Evolutionary conservation across 2,113 vertebrate species (phyloP), one percentile per base, ranked within the genome.

Genomic region (Ailuropoda melanoleuca): DNA sequence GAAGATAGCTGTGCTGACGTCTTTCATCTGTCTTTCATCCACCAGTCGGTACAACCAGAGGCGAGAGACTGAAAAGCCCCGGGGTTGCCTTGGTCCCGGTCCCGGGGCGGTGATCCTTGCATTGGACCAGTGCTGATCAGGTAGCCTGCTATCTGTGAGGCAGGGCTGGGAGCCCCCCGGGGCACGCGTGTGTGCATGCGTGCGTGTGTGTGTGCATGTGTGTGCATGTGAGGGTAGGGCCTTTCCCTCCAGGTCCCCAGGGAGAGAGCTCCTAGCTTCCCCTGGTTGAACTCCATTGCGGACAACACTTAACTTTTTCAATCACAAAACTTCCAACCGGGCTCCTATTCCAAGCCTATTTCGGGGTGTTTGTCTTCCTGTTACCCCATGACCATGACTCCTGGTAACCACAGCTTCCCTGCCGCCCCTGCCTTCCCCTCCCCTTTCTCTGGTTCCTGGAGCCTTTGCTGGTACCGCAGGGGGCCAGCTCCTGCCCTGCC

Each of bases 21-120:
- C n/a, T n/a, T n/a, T n/a, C n/a, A n/a, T 43, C 43, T 5, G 3
- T 66, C 31, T 34, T 46, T 58, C 39, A 10, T 19, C 4, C 0
- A 24, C 56, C 19, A 4, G 0, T 7, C 0, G 1, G 4, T 70
- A 11, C 60, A 13, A 6, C 5, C 3, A 5, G 8, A 66, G 1
- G 29, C 3, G 12, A 46, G 48, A 82, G n/a, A 29, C 13, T 0
- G 0, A 21, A 18, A 10, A 37, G 3, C 55, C 53, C 19, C 0
- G 0, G 24, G n/a, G n/a, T 26, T 11, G 34, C 53, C 37, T 37
- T 66, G 21, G 66, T 34, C 19, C 72, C 34, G 58, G 72, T 39
- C 31, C 19, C 39, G 43, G 80, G 58, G 31, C 0, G 0, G 15
- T 6, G 58, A 55, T 46, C n/a, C 2, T 48, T 17, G 13, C 11